Base-by-base conservation (phyloP, 2,888 invertebrate species). In the Molanna angustata region DNA sequence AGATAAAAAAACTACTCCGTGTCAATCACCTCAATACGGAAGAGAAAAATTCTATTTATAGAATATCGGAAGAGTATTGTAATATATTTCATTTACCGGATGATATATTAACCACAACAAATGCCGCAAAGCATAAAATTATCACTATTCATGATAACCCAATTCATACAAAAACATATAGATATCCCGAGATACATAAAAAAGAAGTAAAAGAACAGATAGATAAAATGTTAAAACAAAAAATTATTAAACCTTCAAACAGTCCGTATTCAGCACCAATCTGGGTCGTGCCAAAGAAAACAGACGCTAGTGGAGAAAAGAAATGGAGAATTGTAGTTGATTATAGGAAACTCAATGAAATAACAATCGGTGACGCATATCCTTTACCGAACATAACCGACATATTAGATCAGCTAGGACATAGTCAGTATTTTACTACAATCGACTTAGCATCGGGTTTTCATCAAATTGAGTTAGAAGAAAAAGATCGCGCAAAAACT, bases 111-210 rank as follows among this genome's bases (percentile, higher is more conserved):
- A 57, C 62, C 6, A 49, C 11, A 16, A 64, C 64, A 2, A 47
- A 62, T 52, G 27, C 54, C 2, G 37, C 61, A 1, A 51, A 55
- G 40, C 63, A 63, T 42, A 52, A 59, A 42, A 65, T 66, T n/a
- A 53, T 43, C 32, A 58, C 60, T 1, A 61, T 45, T n/a, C 27
- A 52, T 18, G 20, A 52, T 4, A 52, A 41, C 27, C 65, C 63
- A 6, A 60, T 64, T 9, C 39, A 54, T 53, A 40, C 60, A 2
- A 64, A 63, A 61, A 57, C 54, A 3, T 65, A 66, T 54, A 33
- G 63, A 22, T 65, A 59, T 41, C 65, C 63, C 7, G 58, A 65
- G 56, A 43, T 61, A 9, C 63, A 64, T 49, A 64, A 66, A 57
- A 44, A 57, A 20, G 65, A 66, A 55, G 60, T 66, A 16, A 47